Conservation (phyloP, 2,113 vertebrate species). For the Ifrita kowaldi region DNA sequence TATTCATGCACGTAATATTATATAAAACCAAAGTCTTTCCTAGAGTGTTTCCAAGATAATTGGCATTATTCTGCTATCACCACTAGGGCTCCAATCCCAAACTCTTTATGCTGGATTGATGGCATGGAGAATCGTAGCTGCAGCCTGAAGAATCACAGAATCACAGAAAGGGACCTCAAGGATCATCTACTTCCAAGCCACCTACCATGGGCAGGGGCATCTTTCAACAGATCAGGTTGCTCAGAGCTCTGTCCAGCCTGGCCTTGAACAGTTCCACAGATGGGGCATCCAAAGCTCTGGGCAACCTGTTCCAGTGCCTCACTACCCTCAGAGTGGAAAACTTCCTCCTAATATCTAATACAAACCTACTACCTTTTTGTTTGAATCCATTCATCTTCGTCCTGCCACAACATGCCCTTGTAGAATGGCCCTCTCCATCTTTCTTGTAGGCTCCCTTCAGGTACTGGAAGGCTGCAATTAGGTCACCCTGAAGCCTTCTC, state of each 20-base stretch:
- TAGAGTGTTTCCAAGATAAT: background rate
- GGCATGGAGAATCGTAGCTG: background rate
- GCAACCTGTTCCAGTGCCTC: background rate
- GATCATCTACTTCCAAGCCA: background rate
- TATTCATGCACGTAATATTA: background rate
- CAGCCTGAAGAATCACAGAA: background rate
- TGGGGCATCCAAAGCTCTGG: background rate
- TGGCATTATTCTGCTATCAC: background rate
- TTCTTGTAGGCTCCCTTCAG: background rate
- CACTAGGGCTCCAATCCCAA: background rate
- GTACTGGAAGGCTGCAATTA: accelerated
- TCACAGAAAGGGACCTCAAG: background rate
- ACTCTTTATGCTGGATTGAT: background rate
- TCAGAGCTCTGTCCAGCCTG: background rate
- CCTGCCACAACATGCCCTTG: background rate
- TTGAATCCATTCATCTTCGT: background rate
- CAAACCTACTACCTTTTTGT: background rate
- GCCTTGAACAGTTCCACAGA: background rate
- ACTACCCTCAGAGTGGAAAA: background rate
- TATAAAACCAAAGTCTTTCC: background rate
- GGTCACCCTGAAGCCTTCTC: background rate
- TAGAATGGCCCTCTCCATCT: background rate
- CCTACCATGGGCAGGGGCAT: background rate
- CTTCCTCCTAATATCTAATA: background rate
- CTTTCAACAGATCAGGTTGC: background rate